These are phyloP conservation scores for Pungitius pungitius DNA, from an alignment of 2,113 vertebrate genomes.

Conservation along the genomic window DNA sequence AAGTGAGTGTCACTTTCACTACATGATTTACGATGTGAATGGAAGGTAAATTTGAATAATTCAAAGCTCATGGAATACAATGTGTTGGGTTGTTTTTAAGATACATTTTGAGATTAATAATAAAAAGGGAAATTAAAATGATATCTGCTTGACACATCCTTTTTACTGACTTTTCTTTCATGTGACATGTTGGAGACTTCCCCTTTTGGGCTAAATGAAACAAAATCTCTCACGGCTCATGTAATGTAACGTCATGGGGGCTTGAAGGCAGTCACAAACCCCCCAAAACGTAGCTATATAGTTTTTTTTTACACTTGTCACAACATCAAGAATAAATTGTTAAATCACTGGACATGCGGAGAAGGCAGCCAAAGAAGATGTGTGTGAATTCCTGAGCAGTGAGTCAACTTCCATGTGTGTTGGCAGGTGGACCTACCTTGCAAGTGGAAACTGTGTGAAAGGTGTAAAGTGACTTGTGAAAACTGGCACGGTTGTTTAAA, in stretches of 20 bases:
- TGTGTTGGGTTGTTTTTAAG: background rate
- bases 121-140: background rate
- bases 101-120: background rate
- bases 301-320: background rate
- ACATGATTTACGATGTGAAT: background rate
- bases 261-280: background rate
- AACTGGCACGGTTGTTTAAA: conserved; percentile 1
- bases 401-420: conserved; percentile 61
- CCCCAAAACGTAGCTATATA: background rate
- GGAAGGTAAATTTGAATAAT: background rate
- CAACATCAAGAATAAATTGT: background rate
- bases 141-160: background rate
- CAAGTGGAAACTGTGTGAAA: conserved; percentile 68
- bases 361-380: background rate
- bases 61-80: background rate
- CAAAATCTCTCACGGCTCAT: background rate
- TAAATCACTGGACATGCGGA: background rate
- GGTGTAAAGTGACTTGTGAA: conserved; percentile 64
- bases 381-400: conserved; percentile 29
- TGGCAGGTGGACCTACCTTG: conserved; percentile 23
- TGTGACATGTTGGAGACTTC: background rate
- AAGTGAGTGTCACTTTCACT: background rate
- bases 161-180: too few relatives aligned
- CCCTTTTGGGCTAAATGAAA: background rate
- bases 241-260: background rate